These are phyloP conservation scores for Nebria brevicollis DNA, from an alignment of 2,888 invertebrate species.

Conservation along the genomic window DNA sequence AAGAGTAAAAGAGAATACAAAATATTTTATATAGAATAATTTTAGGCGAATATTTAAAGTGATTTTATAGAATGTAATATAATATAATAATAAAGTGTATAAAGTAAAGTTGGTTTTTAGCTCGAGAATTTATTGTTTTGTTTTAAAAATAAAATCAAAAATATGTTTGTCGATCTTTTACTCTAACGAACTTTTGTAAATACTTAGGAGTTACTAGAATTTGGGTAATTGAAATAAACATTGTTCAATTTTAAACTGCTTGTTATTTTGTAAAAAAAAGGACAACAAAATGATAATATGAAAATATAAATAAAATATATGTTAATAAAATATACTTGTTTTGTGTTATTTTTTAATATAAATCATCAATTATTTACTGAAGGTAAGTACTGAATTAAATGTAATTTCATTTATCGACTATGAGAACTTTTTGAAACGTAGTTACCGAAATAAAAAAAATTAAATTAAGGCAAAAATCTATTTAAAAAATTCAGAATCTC, in stretches of 20 bases:
- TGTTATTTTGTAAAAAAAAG: constrained; percentile 47
- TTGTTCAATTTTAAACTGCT: constrained; percentile 47
- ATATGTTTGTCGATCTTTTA: background rate
- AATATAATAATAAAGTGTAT: background rate
- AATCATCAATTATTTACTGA: too few relatives aligned
- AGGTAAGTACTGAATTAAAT: too few relatives aligned
- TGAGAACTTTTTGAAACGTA: too few relatives aligned
- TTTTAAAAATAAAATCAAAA: constrained; percentile 8
- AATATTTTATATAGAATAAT: background rate
- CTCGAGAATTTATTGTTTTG: background rate
- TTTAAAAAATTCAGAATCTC: too few relatives aligned
- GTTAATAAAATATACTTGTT: constrained; percentile 34
- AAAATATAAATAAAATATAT: constrained; percentile 46
- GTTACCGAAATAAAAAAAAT: too few relatives aligned
- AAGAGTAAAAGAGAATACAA: background rate
- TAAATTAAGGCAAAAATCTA: too few relatives aligned
- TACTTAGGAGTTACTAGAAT: constrained; percentile 41
- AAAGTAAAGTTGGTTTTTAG: background rate
- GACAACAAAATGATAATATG: constrained; percentile 25
- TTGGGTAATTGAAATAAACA: constrained; percentile 44
- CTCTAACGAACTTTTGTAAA: constrained; percentile 30
- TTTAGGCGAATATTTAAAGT: background rate
- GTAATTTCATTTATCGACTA: too few relatives aligned
- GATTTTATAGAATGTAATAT: background rate
- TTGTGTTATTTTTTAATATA: background rate